Evolutionary conservation across 2,888 invertebrate species (phyloP).

Genomic region (Lasioglossum pauxillum): DNA sequence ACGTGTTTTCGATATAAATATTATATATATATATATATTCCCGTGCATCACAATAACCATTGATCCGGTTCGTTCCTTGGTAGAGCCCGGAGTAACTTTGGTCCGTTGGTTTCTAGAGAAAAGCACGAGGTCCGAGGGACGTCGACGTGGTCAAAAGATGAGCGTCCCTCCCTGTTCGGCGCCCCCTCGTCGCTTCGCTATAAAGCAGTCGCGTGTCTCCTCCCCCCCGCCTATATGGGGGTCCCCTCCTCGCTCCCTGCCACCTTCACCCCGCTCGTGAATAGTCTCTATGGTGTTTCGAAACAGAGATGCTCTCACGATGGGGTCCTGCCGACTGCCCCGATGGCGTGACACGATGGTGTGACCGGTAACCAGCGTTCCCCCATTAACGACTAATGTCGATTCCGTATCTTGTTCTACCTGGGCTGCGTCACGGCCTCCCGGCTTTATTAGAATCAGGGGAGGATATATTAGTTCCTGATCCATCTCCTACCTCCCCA

Average conservation of each 20-base stretch:
- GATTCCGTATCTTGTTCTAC: constrained; percentile 64
- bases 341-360: constrained; percentile 76
- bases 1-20: constrained; percentile 68
- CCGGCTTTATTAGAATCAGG: constrained; percentile 64
- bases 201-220: constrained; percentile 81
- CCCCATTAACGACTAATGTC: constrained; percentile 77
- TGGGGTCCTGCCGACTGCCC: constrained; percentile 72
- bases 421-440: constrained; percentile 59
- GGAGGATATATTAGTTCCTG: constrained; percentile 40
- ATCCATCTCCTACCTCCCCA: neutral
- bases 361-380: constrained; percentile 74
- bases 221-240: constrained; percentile 69
- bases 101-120: constrained; percentile 59
- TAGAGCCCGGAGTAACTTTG: constrained; percentile 60
- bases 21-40: constrained; percentile 65
- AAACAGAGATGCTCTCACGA: constrained; percentile 81
- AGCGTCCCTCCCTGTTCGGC: constrained; percentile 67
- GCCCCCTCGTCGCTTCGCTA: constrained; percentile 70
- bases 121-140: constrained; percentile 50
- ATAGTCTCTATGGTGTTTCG: constrained; percentile 77
- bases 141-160: constrained; percentile 76
- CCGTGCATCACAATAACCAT: constrained; percentile 75
- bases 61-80: constrained; percentile 22
- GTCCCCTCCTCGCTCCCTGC: constrained; percentile 49
- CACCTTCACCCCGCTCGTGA: constrained; percentile 50